Evolutionary conservation across 2,113 vertebrate species (phyloP).

Genomic region (Triplophysa tibetana): DNA sequence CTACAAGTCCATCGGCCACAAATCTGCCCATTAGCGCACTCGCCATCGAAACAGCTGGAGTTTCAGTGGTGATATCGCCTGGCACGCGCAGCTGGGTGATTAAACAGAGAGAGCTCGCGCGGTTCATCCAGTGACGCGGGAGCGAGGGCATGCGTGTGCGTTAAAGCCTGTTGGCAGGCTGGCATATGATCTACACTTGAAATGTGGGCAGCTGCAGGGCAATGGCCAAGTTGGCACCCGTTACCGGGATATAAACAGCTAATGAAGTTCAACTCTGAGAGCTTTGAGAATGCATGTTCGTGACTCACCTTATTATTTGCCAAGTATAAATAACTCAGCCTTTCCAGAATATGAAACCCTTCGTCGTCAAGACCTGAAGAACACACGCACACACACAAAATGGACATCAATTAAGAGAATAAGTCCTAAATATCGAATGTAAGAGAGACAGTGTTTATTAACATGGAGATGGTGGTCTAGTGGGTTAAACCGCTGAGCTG

Average conservation of each 20-base stretch:
- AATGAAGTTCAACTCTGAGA: not conserved
- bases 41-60: constrained; percentile 38
- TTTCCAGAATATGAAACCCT: constrained; percentile 88
- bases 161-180: constrained; percentile 9
- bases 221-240: not conserved
- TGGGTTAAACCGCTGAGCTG: too few species aligned
- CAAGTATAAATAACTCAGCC: constrained; percentile 93
- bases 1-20: constrained; percentile 55
- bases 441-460: too few species aligned
- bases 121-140: not conserved
- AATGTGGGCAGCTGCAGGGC: not conserved
- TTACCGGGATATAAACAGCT: not conserved
- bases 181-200: not conserved
- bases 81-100: constrained; percentile 56
- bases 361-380: constrained; percentile 87
- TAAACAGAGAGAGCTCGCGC: constrained; percentile 52
- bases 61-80: constrained; percentile 50
- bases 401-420: too few species aligned
- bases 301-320: constrained; percentile 94
- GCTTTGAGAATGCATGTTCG: not conserved
- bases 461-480: too few species aligned
- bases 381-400: not conserved
- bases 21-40: constrained; percentile 53
- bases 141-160: not conserved
- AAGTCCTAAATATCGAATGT: too few species aligned